A percentile compares a stretch with the other conserved stretches of the same genome.
These are phyloP conservation scores for Psittacus erithacus DNA, from an alignment of 2,113 vertebrate species.

Conservation along the genomic window DNA sequence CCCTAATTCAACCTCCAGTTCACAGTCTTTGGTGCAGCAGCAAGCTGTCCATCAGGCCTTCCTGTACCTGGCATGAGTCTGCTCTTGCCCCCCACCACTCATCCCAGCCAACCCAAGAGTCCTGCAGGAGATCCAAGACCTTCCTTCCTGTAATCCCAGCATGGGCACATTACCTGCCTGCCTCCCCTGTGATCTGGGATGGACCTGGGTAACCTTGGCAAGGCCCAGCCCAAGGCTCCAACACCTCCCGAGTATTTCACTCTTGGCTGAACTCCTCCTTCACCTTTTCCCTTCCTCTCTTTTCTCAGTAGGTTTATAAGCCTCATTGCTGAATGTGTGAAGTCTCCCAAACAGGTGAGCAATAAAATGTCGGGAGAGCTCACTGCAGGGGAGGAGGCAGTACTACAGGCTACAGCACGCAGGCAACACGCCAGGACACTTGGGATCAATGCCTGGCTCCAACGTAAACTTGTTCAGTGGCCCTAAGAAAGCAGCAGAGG, in stretches of 20 bases:
- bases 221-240: neutral
- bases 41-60: neutral
- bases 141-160: neutral
- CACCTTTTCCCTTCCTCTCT: conserved; percentile 8
- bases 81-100: neutral
- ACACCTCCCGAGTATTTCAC: neutral
- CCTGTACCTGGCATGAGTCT: neutral
- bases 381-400: neutral
- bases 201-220: neutral
- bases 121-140: neutral
- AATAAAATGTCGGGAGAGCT: neutral
- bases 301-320: conserved; percentile 22
- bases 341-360: conserved; percentile 32
- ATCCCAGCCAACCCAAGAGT: neutral
- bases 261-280: conserved; percentile 45
- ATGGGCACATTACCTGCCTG: neutral
- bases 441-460: neutral
- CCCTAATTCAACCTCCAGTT: conserved; percentile 6
- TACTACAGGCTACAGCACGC: neutral
- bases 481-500: neutral
- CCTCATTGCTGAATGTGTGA: neutral
- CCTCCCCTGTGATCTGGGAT: neutral
- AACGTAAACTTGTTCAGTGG: neutral
- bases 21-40: neutral
- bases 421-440: neutral